A percentile compares a stretch with the other conserved stretches of the same genome.
phyloP scores from a whole-genome alignment of 1,140 invertebrate species.

The Thrips palmi region DNA sequence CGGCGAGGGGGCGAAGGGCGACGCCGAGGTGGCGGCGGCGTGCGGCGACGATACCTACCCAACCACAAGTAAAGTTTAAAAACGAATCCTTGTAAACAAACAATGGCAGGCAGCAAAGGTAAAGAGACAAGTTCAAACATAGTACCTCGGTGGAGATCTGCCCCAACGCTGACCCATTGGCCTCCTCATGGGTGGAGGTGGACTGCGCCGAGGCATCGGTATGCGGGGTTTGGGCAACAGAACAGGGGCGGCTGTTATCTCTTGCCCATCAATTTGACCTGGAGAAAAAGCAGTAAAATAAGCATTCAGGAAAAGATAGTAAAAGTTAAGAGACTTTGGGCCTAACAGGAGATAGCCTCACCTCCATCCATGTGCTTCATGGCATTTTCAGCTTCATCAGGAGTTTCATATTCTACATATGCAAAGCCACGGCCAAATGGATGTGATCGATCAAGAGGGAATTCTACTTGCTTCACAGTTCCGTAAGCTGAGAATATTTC shows the following conservation, averaged over 20 bases:
- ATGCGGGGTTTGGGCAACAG: constrained; percentile 54
- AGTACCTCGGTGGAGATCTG: constrained; percentile 25
- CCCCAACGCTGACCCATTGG: constrained; percentile 20
- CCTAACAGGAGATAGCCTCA: constrained; percentile 18
- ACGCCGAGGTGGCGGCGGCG: constrained; percentile 35
- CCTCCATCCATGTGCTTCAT: constrained; percentile 99
- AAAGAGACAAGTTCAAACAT: constrained; percentile 33
- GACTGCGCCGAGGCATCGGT: constrained; percentile 38
- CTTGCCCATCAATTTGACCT: constrained; percentile 76
- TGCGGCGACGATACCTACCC: constrained; percentile 38
- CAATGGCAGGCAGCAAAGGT: constrained; percentile 7
- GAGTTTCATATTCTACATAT: constrained; percentile 84
- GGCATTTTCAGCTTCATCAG: constrained; percentile 93
- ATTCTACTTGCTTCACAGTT: constrained; percentile 73
- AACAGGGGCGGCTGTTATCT: constrained; percentile 83
- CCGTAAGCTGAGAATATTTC: constrained; percentile 95
- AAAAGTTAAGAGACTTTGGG: constrained; percentile 2
- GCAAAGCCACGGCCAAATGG: constrained; percentile 74
- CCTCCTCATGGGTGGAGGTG: constrained; percentile 36
- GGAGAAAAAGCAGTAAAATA: constrained; percentile 7
- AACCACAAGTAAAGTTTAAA: too few species aligned
- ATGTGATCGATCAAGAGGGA: constrained; percentile 73
- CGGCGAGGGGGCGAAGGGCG: constrained; percentile 28
- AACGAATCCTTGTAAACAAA: too few species aligned
- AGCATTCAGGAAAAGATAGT: constrained; percentile 2